phyloP scores from a whole-genome alignment of 2,888 invertebrate genomes.

The Plagodis pulveraria region DNA sequence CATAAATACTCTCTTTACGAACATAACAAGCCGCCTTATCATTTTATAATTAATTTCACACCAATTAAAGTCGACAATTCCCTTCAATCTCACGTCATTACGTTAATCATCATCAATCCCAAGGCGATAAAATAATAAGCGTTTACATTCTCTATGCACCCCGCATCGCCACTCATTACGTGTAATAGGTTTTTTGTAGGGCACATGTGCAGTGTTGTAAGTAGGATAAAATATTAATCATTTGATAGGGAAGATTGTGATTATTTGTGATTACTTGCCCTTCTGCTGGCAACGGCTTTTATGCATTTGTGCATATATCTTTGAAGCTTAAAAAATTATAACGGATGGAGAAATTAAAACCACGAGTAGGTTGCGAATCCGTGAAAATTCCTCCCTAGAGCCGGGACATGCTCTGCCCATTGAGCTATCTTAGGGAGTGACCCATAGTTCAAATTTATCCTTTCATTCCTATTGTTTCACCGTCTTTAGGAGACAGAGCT shows the following conservation, averaged over 20 bases:
- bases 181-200: slow-evolving; percentile 68
- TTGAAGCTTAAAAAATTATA: too few relatives aligned
- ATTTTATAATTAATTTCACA: slow-evolving; percentile 44
- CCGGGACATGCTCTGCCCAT: too few relatives aligned
- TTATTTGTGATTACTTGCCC: slow-evolving; percentile 1
- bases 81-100: slow-evolving; percentile 57
- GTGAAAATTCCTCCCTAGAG: too few relatives aligned
- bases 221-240: slow-evolving; percentile 23
- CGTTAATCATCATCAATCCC: slow-evolving; percentile 67
- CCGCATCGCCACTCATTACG: slow-evolving; percentile 59
- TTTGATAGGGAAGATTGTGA: slow-evolving; percentile 5
- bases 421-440: too few relatives aligned
- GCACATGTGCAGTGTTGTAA: slow-evolving; percentile 57
- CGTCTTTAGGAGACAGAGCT: too few relatives aligned
- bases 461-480: too few relatives aligned
- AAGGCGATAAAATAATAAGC: slow-evolving; percentile 71
- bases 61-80: slow-evolving; percentile 36
- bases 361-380: too few relatives aligned
- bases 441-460: too few relatives aligned
- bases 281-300: too few relatives aligned
- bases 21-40: slow-evolving; percentile 11
- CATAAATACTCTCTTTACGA: too few relatives aligned
- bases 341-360: too few relatives aligned
- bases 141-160: slow-evolving; percentile 76
- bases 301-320: too few relatives aligned